Evolutionary conservation across 2,113 vertebrate species (phyloP), one percentile per base, ranked within the genome.

Genomic region (Oncorhynchus clarkii): DNA sequence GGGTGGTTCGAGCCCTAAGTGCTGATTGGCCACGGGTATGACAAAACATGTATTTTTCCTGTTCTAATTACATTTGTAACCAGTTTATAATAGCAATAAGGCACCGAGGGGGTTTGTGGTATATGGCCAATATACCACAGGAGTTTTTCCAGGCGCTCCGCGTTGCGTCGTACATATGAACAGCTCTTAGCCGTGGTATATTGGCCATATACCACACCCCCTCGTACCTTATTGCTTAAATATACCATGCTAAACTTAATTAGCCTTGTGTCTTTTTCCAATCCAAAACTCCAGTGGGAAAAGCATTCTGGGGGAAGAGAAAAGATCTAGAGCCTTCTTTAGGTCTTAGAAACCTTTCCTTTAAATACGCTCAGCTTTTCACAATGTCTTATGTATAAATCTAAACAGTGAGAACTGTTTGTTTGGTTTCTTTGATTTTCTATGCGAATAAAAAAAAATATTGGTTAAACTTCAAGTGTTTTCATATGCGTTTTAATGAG

Each of bases 381-480:
- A 69, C 78, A 89, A 83, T 78, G 80, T 84, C 73, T 85, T 83
- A 80, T 90, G 90, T 92, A 86, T 81, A 88, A 87, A 87, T 80
- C 85, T 82, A 90, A 83, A 85, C 86, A 86, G 87, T 82, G 84
- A 85, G 83, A 89, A 84, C 34, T 85, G 73, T 85, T 89, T 70
- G 68, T 86, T 89, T 84, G 88, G 88, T 83, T 83, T 76, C 81
- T 87, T 89, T 87, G 4, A 88, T 57, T 92, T 92, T 90, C 89
- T 91, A 92, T 86, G 72, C 79, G 77, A 87, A 90, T 88, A 80
- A 92, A 92, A 90, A 90, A 89, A 90, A 27, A 89, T 86, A 85
- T 85, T 89, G 85, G 69, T 86, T 67, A 87, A 88, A 87, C 39
- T 71, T 86, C 86, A 86, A 66, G 49, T 39, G 11, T 73, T 70